phyloP scores from a whole-genome alignment of 2,888 invertebrate species.

The Blastobasis lacticolella region DNA sequence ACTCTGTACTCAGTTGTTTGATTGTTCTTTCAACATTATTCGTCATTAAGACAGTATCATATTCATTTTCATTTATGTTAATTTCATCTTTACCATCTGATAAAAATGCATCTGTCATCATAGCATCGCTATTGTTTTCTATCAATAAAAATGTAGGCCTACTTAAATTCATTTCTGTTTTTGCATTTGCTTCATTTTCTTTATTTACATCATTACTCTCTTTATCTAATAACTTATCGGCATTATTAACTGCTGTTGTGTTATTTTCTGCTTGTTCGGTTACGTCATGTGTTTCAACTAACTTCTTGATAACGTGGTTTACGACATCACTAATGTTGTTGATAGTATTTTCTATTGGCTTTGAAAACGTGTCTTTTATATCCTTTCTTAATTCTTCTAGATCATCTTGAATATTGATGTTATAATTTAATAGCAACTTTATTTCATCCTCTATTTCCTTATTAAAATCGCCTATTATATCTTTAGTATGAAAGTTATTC shows the following conservation, averaged over 20 bases:
- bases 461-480: slow-evolving; percentile 75
- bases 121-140: slow-evolving; percentile 50
- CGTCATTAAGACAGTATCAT: slow-evolving; percentile 53
- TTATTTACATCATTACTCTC: slow-evolving; percentile 38
- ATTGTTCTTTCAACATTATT: slow-evolving; percentile 63
- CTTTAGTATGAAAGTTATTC: slow-evolving; percentile 60
- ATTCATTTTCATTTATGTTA: slow-evolving; percentile 47
- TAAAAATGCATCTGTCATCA: slow-evolving; percentile 74
- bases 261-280: slow-evolving; percentile 25
- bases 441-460: slow-evolving; percentile 76
- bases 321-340: slow-evolving; percentile 70
- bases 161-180: slow-evolving; percentile 57
- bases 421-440: slow-evolving; percentile 62
- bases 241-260: slow-evolving; percentile 12
- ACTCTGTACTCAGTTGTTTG: slow-evolving; percentile 60
- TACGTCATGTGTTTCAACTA: slow-evolving; percentile 56
- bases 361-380: slow-evolving; percentile 63
- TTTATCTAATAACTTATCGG: slow-evolving; percentile 23
- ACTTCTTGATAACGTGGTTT: slow-evolving; percentile 65
- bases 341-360: slow-evolving; percentile 66
- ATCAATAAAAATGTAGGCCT: slow-evolving; percentile 65
- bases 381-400: slow-evolving; percentile 64
- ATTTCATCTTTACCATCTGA: slow-evolving; percentile 75
- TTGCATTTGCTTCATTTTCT: slow-evolving; percentile 55
- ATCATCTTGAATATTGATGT: slow-evolving; percentile 63